Evolutionary conservation across 1,140 invertebrate genomes (phyloP).

Genomic region (Drosophila pectinifera): DNA sequence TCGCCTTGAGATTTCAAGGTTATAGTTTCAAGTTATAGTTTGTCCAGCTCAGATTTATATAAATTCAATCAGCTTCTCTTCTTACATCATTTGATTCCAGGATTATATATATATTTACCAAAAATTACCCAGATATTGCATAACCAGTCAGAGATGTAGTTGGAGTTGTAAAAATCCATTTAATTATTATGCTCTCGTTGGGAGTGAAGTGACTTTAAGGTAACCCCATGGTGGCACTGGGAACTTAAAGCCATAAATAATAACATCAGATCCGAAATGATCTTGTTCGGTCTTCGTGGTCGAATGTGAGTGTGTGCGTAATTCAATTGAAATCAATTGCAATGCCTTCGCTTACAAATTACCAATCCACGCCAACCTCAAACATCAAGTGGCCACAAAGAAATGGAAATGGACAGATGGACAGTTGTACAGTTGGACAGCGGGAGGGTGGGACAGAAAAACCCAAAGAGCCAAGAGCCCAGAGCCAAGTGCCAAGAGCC

Average conservation of each 20-base stretch:
- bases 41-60: background rate
- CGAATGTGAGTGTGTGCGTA: slow-evolving; percentile 18
- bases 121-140: too few relatives aligned
- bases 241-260: slow-evolving; percentile 17
- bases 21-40: background rate
- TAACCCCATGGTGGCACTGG: background rate
- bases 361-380: slow-evolving; percentile 48
- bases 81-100: background rate
- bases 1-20: background rate
- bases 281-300: slow-evolving; percentile 14
- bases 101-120: too few relatives aligned
- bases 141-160: background rate
- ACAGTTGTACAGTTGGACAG: too few relatives aligned
- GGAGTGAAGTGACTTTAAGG: background rate
- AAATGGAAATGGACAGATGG: slow-evolving; percentile 30
- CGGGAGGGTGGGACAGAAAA: background rate
- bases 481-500: slow-evolving; percentile 2
- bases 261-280: slow-evolving; percentile 12
- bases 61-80: background rate
- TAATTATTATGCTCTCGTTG: background rate
- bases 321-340: slow-evolving; percentile 71
- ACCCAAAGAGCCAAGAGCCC: slow-evolving; percentile 5
- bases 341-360: slow-evolving; percentile 53
- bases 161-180: slow-evolving; percentile 1
- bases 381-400: slow-evolving; percentile 45